Evolutionary conservation across 35 echinoderm and acorn worm genomes (phyloP).

Genomic region (Lytechinus variegatus): DNA sequence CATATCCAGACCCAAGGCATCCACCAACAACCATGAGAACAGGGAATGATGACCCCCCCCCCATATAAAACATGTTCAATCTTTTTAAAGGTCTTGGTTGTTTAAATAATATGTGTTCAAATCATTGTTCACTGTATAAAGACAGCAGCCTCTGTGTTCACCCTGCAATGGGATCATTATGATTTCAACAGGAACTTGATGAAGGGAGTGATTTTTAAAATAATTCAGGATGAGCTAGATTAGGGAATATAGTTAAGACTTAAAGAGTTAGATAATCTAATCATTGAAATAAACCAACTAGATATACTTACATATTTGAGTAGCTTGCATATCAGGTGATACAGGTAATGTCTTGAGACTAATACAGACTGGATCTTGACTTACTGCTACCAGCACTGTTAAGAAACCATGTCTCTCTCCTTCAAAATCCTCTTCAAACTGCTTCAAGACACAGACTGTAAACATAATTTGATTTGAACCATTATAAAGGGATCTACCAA

Average conservation of each 20-base stretch:
- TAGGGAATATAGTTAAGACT: background rate
- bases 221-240: background rate
- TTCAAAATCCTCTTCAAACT: constrained; percentile 80
- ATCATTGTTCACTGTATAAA: too few relatives aligned
- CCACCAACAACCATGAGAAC: too few relatives aligned
- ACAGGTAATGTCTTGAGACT: constrained; percentile 84
- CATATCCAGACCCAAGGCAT: background rate
- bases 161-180: too few relatives aligned
- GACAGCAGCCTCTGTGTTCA: too few relatives aligned
- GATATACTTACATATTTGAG: constrained; percentile 88
- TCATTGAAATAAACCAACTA: background rate
- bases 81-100: too few relatives aligned
- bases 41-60: too few relatives aligned
- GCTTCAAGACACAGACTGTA: constrained; percentile 79
- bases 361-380: constrained; percentile 51
- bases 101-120: too few relatives aligned
- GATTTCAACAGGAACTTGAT: too few relatives aligned
- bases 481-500: too few relatives aligned
- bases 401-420: constrained; percentile 93
- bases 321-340: constrained; percentile 85
- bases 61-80: too few relatives aligned
- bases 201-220: background rate
- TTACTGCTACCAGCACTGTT: constrained; percentile 67
- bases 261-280: background rate
- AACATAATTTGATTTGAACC: background rate